phyloP scores from a whole-genome alignment of 2,888 invertebrate genomes.

The Buathra laborator region DNA sequence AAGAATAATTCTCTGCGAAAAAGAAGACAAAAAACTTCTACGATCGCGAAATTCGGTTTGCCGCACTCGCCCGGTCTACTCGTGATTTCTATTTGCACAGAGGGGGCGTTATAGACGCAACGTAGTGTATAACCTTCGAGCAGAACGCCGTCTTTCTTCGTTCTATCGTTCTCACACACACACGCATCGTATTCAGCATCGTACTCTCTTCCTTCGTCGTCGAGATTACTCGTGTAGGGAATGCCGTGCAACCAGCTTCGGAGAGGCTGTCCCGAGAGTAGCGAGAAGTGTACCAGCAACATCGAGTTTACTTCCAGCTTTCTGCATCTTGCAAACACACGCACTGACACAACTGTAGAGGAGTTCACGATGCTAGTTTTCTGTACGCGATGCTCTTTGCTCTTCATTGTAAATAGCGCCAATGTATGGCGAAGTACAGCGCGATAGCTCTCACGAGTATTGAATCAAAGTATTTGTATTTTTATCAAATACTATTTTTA shows the following conservation, averaged over 20 bases:
- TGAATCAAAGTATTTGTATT: no score
- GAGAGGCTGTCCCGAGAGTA: slow-evolving; percentile 46
- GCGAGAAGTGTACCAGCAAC: slow-evolving; percentile 37
- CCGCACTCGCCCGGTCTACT: slow-evolving; percentile 38
- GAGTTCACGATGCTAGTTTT: slow-evolving; percentile 10
- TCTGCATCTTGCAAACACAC: slow-evolving; percentile 49
- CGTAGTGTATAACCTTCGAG: not conserved
- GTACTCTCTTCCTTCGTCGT: not conserved
- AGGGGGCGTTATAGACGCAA: not conserved
- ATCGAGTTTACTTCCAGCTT: slow-evolving; percentile 58
- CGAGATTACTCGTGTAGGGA: not conserved
- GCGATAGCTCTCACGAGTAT: no score
- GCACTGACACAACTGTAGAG: slow-evolving; percentile 27
- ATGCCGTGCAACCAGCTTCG: not conserved
- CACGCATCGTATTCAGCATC: slow-evolving; percentile 2
- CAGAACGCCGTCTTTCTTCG: no score
- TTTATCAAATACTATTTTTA: no score
- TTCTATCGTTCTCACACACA: no score
- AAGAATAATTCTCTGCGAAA: slow-evolving; percentile 29
- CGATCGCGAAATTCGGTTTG: slow-evolving; percentile 56
- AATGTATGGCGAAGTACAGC: no score
- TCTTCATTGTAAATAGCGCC: no score
- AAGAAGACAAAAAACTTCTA: not conserved
- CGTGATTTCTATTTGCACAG: slow-evolving; percentile 59
- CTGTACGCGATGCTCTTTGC: not conserved